Evolutionary conservation across 2,888 invertebrate genomes (phyloP).

Genomic region (Dorcus parallelipipedus): DNA sequence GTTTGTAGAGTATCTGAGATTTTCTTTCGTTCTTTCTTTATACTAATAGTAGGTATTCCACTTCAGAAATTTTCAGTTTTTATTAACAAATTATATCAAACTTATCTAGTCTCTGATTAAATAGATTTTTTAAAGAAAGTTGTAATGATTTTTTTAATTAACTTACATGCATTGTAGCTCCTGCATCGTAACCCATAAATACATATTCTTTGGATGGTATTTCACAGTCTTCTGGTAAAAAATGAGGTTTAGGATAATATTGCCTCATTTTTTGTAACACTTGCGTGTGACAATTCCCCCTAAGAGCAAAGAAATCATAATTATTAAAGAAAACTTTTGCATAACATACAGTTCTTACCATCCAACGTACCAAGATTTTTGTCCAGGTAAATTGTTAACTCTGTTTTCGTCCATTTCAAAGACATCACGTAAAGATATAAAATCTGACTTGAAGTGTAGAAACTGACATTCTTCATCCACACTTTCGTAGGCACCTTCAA

Average conservation of each 20-base stretch:
- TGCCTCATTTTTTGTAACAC: constrained; percentile 69
- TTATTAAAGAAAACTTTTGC: too few species aligned
- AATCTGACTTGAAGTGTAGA: constrained; percentile 79
- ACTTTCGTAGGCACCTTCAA: constrained; percentile 68
- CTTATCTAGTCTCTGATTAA: too few species aligned
- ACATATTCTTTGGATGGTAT: constrained; percentile 86
- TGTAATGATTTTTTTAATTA: neutral
- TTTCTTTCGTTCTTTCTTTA: too few species aligned
- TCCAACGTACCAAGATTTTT: constrained; percentile 84
- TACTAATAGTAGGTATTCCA: too few species aligned
- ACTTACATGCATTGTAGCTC: constrained; percentile 86
- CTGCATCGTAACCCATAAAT: constrained; percentile 87
- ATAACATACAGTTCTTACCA: constrained; percentile 58
- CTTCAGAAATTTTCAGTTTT: too few species aligned
- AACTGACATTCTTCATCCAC: constrained; percentile 82
- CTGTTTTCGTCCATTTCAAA: constrained; percentile 70
- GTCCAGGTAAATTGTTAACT: constrained; percentile 58
- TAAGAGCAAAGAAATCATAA: constrained; percentile 37
- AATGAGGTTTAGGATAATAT: constrained; percentile 77
- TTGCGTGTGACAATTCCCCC: constrained; percentile 85
- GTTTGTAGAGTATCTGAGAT: too few species aligned
- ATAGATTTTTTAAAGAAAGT: too few species aligned
- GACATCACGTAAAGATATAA: constrained; percentile 72
- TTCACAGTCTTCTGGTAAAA: constrained; percentile 86
- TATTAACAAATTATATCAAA: too few species aligned